Evolutionary conservation across 2,888 invertebrate genomes (phyloP).

Genomic region (Periphyllus acericola): DNA sequence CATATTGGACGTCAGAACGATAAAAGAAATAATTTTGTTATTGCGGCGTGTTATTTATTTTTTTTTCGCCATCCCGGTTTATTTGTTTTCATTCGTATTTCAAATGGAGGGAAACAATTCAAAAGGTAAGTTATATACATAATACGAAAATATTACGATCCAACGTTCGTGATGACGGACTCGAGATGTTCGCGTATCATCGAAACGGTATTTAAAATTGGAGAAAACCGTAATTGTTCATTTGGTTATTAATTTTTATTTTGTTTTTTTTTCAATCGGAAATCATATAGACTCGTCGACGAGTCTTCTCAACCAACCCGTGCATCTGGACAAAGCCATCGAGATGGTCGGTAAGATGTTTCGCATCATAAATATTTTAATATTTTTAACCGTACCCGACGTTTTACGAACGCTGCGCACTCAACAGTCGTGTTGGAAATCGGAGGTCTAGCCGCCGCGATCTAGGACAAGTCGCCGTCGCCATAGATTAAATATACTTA

Average conservation of each 20-base stretch:
- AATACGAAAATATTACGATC: no score
- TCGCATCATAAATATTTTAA: no score
- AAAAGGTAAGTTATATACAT: background rate
- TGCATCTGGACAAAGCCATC: background rate
- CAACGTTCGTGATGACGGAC: background rate
- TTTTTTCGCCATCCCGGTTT: background rate
- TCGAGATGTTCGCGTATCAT: background rate
- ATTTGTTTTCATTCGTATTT: background rate
- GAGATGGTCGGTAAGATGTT: constrained; percentile 1
- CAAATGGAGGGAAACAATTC: background rate
- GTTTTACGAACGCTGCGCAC: no score
- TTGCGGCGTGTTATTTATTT: background rate
- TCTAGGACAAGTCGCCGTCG: no score
- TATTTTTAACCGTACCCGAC: no score
- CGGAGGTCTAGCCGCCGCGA: no score
- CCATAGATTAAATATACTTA: no score
- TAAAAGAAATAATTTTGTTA: constrained; percentile 9
- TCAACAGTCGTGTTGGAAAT: no score
- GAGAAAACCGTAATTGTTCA: background rate
- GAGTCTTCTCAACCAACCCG: background rate
- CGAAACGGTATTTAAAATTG: background rate
- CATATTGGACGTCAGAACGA: constrained; percentile 9
- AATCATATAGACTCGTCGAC: background rate
- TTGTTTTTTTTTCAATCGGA: background rate
- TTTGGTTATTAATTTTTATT: background rate